These are phyloP conservation scores for Geotrypetes seraphini DNA, from an alignment of 2,797 vertebrate genomes.

Conservation along the genomic window DNA sequence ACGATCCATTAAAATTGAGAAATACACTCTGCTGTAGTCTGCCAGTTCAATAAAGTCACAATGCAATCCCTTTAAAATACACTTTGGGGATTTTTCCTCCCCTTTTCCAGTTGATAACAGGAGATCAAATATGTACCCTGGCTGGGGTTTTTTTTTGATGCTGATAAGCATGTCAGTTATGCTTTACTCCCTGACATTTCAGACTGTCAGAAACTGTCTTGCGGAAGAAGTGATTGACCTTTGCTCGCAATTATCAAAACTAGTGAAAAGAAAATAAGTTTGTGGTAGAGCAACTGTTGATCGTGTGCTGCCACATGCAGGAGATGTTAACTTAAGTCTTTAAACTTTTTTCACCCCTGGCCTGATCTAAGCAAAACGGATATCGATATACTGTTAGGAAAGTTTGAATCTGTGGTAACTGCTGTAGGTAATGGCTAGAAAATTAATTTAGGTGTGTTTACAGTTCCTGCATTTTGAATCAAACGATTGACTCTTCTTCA, in stretches of 20 bases:
- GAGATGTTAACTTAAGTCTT: constrained; percentile 28
- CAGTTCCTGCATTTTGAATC: too few species aligned
- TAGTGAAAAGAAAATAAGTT: constrained; percentile 33
- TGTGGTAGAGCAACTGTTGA: constrained; percentile 48
- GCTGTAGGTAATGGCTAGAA: too few species aligned
- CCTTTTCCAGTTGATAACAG: constrained; percentile 1
- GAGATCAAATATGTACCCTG: neutral
- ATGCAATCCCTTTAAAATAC: neutral
- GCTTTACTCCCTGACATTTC: constrained; percentile 47
- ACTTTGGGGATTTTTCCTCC: neutral
- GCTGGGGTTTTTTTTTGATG: constrained; percentile 17
- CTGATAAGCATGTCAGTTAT: constrained; percentile 40
- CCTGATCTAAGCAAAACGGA: too few species aligned
- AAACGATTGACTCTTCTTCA: too few species aligned
- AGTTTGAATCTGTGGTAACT: too few species aligned
- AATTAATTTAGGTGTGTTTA: too few species aligned
- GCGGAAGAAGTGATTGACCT: constrained; percentile 50
- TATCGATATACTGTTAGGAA: too few species aligned
- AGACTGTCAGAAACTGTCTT: constrained; percentile 45
- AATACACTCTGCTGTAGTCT: too few species aligned
- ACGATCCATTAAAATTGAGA: too few species aligned
- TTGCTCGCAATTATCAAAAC: constrained; percentile 47
- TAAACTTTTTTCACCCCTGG: too few species aligned
- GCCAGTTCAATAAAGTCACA: neutral
- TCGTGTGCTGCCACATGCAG: constrained; percentile 19